phyloP scores from a whole-genome alignment of 2,888 invertebrate genomes.

The Yponomeuta cagnagella region DNA sequence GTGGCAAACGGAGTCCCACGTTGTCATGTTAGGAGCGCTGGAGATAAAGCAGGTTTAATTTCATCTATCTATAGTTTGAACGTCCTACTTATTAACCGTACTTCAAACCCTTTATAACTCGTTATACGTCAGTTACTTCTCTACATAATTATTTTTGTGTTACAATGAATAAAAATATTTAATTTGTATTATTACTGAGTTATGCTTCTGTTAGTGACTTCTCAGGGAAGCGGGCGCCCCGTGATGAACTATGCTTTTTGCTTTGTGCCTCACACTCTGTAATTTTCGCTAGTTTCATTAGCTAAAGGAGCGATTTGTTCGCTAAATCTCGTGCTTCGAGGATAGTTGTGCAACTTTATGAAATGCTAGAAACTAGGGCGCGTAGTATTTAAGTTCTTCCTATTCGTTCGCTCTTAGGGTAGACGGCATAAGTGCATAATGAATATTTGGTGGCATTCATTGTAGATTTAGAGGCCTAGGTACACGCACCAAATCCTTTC shows the following conservation, averaged over 20 bases:
- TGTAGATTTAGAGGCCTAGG: too few relatives aligned
- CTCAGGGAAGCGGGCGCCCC: neutral
- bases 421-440: too few relatives aligned
- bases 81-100: too few relatives aligned
- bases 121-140: neutral
- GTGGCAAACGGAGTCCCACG: too few relatives aligned
- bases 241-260: constrained; percentile 4
- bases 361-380: neutral
- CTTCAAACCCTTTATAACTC: too few relatives aligned
- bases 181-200: neutral
- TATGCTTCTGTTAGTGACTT: neutral
- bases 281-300: constrained; percentile 13
- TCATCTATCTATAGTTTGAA: neutral
- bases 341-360: neutral
- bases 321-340: neutral
- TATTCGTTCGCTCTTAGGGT: neutral
- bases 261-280: constrained; percentile 12
- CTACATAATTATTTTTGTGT: too few relatives aligned
- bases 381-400: neutral
- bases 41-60: neutral
- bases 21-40: too few relatives aligned
- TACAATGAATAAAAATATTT: too few relatives aligned
- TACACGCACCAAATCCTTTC: too few relatives aligned
- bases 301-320: constrained; percentile 1
- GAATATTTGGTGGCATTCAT: too few relatives aligned